phyloP scores from a whole-genome alignment of 1,140 invertebrate species.

The Halictus rubicundus region DNA sequence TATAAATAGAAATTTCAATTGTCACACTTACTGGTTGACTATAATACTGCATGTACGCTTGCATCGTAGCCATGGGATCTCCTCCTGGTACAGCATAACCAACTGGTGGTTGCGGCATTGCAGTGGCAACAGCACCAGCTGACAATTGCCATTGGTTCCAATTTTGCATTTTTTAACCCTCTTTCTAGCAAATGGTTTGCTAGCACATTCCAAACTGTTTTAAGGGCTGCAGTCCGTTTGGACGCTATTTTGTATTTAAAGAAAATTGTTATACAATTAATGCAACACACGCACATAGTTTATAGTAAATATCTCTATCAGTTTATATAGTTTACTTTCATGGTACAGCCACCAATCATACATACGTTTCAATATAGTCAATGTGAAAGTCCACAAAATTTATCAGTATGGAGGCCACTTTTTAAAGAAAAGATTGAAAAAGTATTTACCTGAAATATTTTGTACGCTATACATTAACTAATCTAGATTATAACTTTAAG shows the following conservation, averaged over 20 bases:
- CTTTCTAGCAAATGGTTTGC: conserved; percentile 59
- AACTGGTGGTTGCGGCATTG: conserved; percentile 77
- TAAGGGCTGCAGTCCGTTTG: conserved; percentile 71
- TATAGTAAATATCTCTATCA: conserved; percentile 22
- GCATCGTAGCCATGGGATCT: conserved; percentile 78
- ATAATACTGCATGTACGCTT: conserved; percentile 79
- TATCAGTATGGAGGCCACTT: neutral
- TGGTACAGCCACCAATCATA: conserved; percentile 8
- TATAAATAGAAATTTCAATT: neutral
- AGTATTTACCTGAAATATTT: conserved; percentile 6
- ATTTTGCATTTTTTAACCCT: conserved; percentile 77
- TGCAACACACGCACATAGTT: conserved; percentile 9
- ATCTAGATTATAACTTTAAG: neutral
- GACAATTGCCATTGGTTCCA: conserved; percentile 80
- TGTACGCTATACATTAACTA: neutral
- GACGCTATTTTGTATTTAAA: conserved; percentile 74
- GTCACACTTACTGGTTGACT: conserved; percentile 79
- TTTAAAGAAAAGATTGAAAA: conserved; percentile 1
- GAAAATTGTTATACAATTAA: conserved; percentile 66
- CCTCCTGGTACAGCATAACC: conserved; percentile 74
- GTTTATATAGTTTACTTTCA: conserved; percentile 11
- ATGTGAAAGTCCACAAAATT: conserved; percentile 1
- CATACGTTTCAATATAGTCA: conserved; percentile 1
- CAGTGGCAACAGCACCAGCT: conserved; percentile 70
- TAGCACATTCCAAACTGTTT: conserved; percentile 70